These are phyloP conservation scores for Amiota communis DNA, from an alignment of 2,888 invertebrate species.

Conservation along the genomic window DNA sequence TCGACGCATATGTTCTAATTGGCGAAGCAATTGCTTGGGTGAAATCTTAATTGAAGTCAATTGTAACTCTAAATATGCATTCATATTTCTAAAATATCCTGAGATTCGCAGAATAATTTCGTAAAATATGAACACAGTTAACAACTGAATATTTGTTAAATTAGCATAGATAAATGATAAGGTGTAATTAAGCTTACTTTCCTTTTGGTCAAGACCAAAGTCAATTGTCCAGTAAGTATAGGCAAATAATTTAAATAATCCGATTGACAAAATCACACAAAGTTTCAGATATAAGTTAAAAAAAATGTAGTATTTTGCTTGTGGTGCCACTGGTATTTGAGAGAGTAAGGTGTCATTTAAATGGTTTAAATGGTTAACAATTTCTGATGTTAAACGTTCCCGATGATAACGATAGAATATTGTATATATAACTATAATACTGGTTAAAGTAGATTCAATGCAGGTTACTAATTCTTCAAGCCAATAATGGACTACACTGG, in stretches of 20 bases:
- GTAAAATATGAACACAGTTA: neutral
- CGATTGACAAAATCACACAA: neutral
- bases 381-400: neutral
- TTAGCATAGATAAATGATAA: neutral
- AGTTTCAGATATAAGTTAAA: neutral
- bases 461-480: neutral
- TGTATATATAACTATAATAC: neutral
- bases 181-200: too few species aligned
- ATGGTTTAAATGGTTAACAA: neutral
- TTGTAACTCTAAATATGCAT: neutral
- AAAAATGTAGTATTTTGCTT: neutral
- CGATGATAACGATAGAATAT: neutral
- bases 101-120: neutral
- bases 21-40: neutral
- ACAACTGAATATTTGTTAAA: neutral
- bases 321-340: neutral
- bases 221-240: neutral
- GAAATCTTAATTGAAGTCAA: neutral
- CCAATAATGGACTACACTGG: neutral
- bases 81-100: neutral
- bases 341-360: neutral
- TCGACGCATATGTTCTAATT: neutral
- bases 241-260: too few species aligned
- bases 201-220: neutral
- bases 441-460: neutral